Evolutionary conservation across 2,113 vertebrate species (phyloP), one percentile per base, ranked within the genome.

Genomic region (Mugil cephalus): DNA sequence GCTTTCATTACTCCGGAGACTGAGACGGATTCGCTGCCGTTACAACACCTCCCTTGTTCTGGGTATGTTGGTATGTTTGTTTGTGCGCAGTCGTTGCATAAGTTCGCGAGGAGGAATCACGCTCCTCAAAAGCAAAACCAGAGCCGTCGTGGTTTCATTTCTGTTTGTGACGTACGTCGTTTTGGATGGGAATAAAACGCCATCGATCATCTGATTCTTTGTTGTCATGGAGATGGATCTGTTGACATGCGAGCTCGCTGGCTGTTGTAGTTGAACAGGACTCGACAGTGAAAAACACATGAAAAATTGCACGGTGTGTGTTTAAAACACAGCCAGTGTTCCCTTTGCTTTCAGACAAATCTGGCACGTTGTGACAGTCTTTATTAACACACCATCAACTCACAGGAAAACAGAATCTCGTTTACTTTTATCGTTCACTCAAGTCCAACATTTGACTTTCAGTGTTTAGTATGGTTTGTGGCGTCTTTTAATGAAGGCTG

Each of bases 1-100:
- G 69, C 80, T 83, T 81, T 80, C 65, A 83, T 77, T 30, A 50
- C 62, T 76, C 67, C 11, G 63, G 67, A 78, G 63, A 74, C 48
- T 63, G 52, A 74, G 78, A 71, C 72, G 72, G 40, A 69, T 79
- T 55, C 54, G 65, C 51, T 0, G 13, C 67, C 64, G 46, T 71
- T 68, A 70, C 40, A 66, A 80, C 69, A 62, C 51, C 48, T 70
- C 60, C 42, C 42, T 66, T 35, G 2, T 12, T 45, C 17, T 67
- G 51, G 54, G 55, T 18, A 30, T 75, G 17, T 47, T 36, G 52
- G 14, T 21, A 9, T 56, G 58, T 48, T 17, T 48, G 30, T 65
- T 56, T 54, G 13, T 56, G 42, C 14, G 21, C 18, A 43, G 69
- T n/a, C 36, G 30, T 63, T 24, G 8, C 62, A 43, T 64, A 35